Evolutionary conservation across 2,888 invertebrate genomes (phyloP), one percentile per base, ranked within the genome.

Genomic region (Melanostoma mellinum): DNA sequence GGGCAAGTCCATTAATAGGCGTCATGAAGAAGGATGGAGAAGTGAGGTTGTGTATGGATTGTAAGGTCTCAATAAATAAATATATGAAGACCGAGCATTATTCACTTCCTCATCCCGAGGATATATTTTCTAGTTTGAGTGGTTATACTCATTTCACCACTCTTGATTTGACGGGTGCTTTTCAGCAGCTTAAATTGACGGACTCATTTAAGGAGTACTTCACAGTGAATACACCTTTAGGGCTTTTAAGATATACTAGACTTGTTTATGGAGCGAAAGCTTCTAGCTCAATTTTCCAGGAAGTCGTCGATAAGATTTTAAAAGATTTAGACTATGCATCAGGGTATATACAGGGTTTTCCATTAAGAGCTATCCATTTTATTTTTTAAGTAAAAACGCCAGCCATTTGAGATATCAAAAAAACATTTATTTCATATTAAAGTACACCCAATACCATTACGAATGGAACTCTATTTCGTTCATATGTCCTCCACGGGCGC

Each of bases 81-180:
- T 46, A 46, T n/a, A 46, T 46, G 46, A 46, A 46, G 46, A 46
- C 46, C n/a, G 46, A 46, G 46, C 46, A 46, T 6, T 46, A 46
- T 46, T 20, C 46, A 46, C 46, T 46, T 46, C 46, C 46, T 46
- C 46, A 46, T 46, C 2, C n/a, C 10, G 10, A 46, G 46, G n/a
- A 10, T 46, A 46, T 10, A 46, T 46, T 46, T 46, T 46, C n/a
- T n/a, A n/a, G n/a, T n/a, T 46, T 20, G 6, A 44, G 44, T 44
- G 44, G 44, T 44, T 44, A 44, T 44, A 44, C 44, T 36, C 67
- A 67, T 5, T 67, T 67, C 36, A 67, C 67, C 9, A 67, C 44
- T 20, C 10, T 53, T 3, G 67, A 67, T 44, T 52, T 67, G 10
- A 53, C 67, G 33, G 67, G 53, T 40, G 53, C 53, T 53, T 67